Evolutionary conservation across 2,797 vertebrate species (phyloP).

Genomic region (Varecia variegata): DNA sequence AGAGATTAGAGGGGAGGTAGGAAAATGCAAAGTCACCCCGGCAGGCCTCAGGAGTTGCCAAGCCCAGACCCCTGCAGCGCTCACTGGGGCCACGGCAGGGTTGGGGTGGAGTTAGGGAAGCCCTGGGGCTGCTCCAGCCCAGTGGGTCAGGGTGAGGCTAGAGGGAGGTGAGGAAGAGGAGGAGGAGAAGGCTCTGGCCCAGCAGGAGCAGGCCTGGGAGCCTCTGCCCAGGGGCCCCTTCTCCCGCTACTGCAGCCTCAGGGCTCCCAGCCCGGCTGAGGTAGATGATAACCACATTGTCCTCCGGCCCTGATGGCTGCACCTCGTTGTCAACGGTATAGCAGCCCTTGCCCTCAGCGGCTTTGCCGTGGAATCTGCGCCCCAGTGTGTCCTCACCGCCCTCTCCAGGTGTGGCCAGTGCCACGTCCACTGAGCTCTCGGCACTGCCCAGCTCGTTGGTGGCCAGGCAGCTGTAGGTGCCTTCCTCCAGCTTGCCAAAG

Average conservation of each 20-base stretch:
- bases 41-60: background rate
- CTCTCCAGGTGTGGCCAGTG: slow-evolving; percentile 85
- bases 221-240: background rate
- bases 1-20: slow-evolving; percentile 33
- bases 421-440: slow-evolving; percentile 87
- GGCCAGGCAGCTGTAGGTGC: slow-evolving; percentile 94
- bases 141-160: background rate
- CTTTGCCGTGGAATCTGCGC: slow-evolving; percentile 76
- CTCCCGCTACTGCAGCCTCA: background rate
- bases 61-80: background rate
- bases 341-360: slow-evolving; percentile 49
- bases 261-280: slow-evolving; percentile 4
- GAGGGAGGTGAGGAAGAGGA: slow-evolving; percentile 31
- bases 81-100: background rate
- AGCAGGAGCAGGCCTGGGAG: slow-evolving; percentile 55
- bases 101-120: background rate
- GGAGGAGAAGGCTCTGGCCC: slow-evolving; percentile 38
- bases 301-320: background rate
- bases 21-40: background rate
- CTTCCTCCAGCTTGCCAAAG: slow-evolving; percentile 92
- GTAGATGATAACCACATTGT: slow-evolving; percentile 85
- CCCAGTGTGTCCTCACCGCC: slow-evolving; percentile 70
- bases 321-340: slow-evolving; percentile 69
- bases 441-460: slow-evolving; percentile 90
- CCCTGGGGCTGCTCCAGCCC: background rate